phyloP scores from a whole-genome alignment of 2,888 invertebrate species.

The Apamea anceps region DNA sequence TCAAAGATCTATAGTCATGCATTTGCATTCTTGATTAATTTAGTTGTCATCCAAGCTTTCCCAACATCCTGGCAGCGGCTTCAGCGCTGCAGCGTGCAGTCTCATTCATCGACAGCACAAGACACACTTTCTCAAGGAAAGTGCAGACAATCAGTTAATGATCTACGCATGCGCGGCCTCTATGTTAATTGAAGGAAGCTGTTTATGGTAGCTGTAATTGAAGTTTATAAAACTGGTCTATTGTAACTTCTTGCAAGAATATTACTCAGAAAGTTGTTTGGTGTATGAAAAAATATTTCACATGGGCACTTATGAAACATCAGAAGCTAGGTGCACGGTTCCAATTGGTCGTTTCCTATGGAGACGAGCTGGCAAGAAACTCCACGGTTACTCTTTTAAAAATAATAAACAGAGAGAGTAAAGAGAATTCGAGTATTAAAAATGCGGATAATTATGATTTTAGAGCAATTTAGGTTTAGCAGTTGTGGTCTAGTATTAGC shows the following conservation, averaged over 20 bases:
- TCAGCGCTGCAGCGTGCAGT: not conserved
- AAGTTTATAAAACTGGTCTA: constrained; percentile 6
- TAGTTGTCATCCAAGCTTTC: constrained; percentile 2
- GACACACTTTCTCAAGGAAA: constrained; percentile 43
- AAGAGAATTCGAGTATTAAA: not conserved
- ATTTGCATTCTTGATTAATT: constrained; percentile 21
- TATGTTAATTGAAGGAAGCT: constrained; percentile 27
- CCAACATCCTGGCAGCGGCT: constrained; percentile 1
- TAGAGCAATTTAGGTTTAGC: not conserved
- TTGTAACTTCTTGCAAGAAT: not conserved
- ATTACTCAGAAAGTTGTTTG: not conserved
- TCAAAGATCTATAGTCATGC: not conserved
- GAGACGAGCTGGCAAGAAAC: too few species aligned
- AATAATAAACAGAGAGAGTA: not conserved
- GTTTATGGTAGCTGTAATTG: constrained; percentile 1
- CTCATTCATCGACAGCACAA: constrained; percentile 10
- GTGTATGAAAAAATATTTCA: not conserved
- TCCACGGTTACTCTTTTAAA: too few species aligned
- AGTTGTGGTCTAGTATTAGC: not conserved
- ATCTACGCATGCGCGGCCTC: constrained; percentile 13
- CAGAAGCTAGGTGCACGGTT: too few species aligned
- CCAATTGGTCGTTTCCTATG: too few species aligned
- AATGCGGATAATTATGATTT: not conserved
- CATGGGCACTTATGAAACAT: too few species aligned
- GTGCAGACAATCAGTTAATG: constrained; percentile 19